A percentile compares a stretch with the other conserved stretches of the same genome.
These are phyloP conservation scores for Rhynchotus rufescens DNA, from an alignment of 2,797 vertebrate species.

Conservation along the genomic window DNA sequence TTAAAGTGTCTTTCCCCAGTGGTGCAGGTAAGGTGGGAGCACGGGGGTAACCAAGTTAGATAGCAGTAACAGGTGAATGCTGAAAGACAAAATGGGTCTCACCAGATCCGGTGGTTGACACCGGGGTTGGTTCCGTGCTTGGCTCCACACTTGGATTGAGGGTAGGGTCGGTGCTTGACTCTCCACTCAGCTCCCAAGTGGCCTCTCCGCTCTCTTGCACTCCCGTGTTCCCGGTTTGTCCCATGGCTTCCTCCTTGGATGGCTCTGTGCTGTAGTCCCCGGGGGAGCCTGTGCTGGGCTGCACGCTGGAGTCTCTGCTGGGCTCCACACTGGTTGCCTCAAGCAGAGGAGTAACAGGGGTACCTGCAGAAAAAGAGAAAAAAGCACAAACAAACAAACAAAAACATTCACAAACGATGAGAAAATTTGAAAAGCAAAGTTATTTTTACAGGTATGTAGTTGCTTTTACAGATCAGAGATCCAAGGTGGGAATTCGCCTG, in stretches of 20 bases:
- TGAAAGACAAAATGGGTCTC: neutral
- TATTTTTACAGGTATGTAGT: neutral
- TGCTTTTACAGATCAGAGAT: neutral
- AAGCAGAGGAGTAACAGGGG: neutral
- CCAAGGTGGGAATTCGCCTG: neutral
- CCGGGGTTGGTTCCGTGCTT: neutral
- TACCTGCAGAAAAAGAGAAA: neutral
- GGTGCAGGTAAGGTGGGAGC: neutral
- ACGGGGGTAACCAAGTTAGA: neutral
- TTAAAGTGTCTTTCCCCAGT: neutral
- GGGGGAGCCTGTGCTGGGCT: neutral
- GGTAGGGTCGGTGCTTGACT: constrained; percentile 7
- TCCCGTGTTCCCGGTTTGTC: neutral
- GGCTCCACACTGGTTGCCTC: neutral
- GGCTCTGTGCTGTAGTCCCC: neutral
- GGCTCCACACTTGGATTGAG: neutral
- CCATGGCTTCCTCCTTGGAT: neutral
- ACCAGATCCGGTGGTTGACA: neutral
- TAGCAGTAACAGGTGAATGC: neutral
- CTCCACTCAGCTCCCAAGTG: neutral
- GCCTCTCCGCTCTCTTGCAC: neutral
- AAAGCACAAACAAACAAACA: neutral
- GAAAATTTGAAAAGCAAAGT: neutral
- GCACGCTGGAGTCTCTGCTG: neutral
- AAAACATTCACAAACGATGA: neutral